A percentile compares a stretch with the other conserved stretches of the same genome.
Conservation (phyloP, 2,113 vertebrate genomes). For the Cheirogaleus medius region DNA sequence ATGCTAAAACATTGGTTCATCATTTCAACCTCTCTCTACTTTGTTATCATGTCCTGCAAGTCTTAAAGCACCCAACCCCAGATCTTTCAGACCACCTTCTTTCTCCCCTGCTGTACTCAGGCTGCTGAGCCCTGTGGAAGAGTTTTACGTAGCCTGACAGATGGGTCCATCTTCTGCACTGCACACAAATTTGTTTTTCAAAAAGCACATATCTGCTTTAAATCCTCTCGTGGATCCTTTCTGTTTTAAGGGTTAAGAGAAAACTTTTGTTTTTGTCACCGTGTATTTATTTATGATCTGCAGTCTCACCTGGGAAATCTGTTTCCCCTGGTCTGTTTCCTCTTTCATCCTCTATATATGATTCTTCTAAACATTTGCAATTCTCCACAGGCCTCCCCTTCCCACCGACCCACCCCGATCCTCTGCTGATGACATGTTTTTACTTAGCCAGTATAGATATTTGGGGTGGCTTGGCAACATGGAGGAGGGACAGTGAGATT, state of each 20-base stretch:
- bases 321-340: not conserved
- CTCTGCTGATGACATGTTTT: not conserved
- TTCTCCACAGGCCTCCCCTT: not conserved
- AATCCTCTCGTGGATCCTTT: not conserved
- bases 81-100: not conserved
- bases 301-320: not conserved
- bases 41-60: not conserved
- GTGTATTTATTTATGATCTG: not conserved
- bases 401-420: too few relatives aligned
- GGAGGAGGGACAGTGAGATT: not conserved
- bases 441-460: not conserved
- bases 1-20: not conserved
- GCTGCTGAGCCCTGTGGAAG: not conserved
- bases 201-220: constrained; percentile 8
- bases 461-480: not conserved
- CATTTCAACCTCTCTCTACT: not conserved
- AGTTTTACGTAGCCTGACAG: not conserved
- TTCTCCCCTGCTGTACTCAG: not conserved
- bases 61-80: not conserved
- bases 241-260: not conserved
- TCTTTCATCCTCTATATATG: not conserved
- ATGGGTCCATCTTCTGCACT: not conserved
- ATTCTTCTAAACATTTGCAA: not conserved
- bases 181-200: not conserved
- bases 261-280: not conserved